Evolutionary conservation across 2,888 invertebrate genomes (phyloP).

Genomic region (Ommatoiulus sabulosus): DNA sequence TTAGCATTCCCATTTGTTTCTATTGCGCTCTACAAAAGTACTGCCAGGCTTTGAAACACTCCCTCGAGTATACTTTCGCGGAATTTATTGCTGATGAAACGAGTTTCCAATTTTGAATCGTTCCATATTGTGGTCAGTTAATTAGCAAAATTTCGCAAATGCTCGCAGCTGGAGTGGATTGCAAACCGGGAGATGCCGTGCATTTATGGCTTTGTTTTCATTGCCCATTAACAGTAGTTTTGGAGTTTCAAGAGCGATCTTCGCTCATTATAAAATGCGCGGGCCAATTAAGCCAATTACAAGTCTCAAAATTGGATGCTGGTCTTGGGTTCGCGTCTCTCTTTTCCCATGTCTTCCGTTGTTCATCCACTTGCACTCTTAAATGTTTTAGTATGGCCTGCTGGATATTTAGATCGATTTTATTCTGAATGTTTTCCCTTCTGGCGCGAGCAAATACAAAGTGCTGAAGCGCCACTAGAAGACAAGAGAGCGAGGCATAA

Average conservation of each 20-base stretch:
- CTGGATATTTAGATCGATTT: constrained; percentile 15
- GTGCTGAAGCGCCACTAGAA: constrained; percentile 3
- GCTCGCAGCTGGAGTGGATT: constrained; percentile 43
- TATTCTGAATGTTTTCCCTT: neutral
- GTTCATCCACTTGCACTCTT: neutral
- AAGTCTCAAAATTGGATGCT: neutral
- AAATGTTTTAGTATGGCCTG: neutral
- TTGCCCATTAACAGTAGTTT: constrained; percentile 47
- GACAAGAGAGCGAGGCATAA: neutral
- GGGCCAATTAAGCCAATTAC: constrained; percentile 39
- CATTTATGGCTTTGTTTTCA: constrained; percentile 48
- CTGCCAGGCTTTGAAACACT: constrained; percentile 11
- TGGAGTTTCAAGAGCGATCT: constrained; percentile 44
- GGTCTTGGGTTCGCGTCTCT: neutral
- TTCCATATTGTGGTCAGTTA: constrained; percentile 45
- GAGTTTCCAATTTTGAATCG: constrained; percentile 26
- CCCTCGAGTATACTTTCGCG: neutral
- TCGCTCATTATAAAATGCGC: constrained; percentile 39
- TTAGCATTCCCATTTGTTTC: constrained; percentile 33
- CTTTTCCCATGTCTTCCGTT: neutral
- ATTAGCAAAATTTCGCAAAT: constrained; percentile 41
- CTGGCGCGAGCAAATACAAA: neutral
- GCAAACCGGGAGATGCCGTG: neutral
- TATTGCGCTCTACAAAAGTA: constrained; percentile 21
- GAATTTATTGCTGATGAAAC: constrained; percentile 45